Conservation (phyloP, 2,797 vertebrate genomes). For the Cyclopterus lumpus region DNA sequence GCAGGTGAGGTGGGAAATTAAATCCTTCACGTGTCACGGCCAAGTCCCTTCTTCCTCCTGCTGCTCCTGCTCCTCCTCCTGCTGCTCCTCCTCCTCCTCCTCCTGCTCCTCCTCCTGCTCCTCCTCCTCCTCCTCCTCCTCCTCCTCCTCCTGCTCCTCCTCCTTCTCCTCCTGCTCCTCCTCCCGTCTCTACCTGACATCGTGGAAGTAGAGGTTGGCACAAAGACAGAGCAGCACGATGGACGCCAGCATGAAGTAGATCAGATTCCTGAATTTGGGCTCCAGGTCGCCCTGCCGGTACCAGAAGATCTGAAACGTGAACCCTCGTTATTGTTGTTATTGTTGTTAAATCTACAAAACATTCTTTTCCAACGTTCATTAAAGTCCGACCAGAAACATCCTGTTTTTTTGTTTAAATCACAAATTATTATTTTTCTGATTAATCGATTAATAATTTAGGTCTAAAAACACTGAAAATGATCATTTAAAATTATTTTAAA, state of each 20-base stretch:
- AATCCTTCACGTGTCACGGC: constrained; percentile 58
- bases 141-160: constrained; percentile 9
- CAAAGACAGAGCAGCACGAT: constrained; percentile 96
- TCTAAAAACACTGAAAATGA: not conserved
- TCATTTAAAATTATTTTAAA: not conserved
- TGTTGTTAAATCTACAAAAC: not conserved
- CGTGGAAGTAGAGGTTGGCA: constrained; percentile 99
- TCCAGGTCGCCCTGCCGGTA: constrained; percentile 98
- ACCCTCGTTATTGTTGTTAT: not conserved
- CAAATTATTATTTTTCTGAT: not conserved
- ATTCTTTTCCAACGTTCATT: not conserved
- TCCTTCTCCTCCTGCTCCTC: constrained; percentile 39
- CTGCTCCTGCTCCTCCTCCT: constrained; percentile 24
- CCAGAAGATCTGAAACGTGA: constrained; percentile 90
- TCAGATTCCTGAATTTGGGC: constrained; percentile 97
- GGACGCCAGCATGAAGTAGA: constrained; percentile 95
- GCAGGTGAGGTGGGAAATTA: not conserved
- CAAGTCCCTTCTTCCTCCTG: constrained; percentile 38
- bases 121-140: constrained; percentile 45
- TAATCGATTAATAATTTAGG: not conserved
- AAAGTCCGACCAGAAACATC: not conserved
- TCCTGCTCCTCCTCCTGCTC: constrained; percentile 28
- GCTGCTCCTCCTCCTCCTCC: constrained; percentile 43
- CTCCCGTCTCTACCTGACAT: constrained; percentile 82
- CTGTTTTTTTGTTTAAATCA: not conserved